Conservation (phyloP, 2,797 vertebrate genomes). For the Lepidocolaptes lacrymiger region DNA sequence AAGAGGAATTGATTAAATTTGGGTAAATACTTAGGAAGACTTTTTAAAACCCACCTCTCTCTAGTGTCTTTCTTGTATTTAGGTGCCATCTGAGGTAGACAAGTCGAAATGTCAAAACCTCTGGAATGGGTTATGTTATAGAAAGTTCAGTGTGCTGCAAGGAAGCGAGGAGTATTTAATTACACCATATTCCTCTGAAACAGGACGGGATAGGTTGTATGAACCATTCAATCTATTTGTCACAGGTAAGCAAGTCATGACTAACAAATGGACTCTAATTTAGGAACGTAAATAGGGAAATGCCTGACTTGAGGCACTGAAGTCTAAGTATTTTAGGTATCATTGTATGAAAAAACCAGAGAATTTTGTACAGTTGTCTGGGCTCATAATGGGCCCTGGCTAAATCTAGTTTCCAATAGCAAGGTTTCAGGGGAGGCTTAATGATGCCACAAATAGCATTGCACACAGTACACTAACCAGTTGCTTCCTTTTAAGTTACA, state of each 20-base stretch:
- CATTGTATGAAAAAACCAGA: background rate
- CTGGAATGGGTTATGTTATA: background rate
- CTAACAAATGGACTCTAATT: slow-evolving; percentile 10
- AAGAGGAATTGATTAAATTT: background rate
- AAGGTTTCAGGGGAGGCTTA: slow-evolving; percentile 19
- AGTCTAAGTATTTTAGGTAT: slow-evolving; percentile 4
- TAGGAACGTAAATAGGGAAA: slow-evolving; percentile 12
- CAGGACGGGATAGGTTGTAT: background rate
- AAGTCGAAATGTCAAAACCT: background rate
- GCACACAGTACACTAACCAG: background rate
- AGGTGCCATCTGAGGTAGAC: background rate
- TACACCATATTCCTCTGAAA: background rate
- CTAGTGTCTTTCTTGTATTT: background rate
- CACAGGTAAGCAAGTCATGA: background rate
- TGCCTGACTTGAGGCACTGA: background rate
- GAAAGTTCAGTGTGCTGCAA: background rate
- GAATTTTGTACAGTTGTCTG: slow-evolving; percentile 15
- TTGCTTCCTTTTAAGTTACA: slow-evolving; percentile 12
- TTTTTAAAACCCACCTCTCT: background rate
- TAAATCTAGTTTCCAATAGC: slow-evolving; percentile 6
- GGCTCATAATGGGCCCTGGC: background rate
- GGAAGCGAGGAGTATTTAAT: background rate
- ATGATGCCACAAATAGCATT: slow-evolving; percentile 29
- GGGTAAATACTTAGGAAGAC: background rate
- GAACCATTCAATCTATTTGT: background rate